Evolutionary conservation across 1,140 invertebrate species (phyloP), one percentile per base, ranked within the genome.

Genomic region (Drosophila pseudoananassae): DNA sequence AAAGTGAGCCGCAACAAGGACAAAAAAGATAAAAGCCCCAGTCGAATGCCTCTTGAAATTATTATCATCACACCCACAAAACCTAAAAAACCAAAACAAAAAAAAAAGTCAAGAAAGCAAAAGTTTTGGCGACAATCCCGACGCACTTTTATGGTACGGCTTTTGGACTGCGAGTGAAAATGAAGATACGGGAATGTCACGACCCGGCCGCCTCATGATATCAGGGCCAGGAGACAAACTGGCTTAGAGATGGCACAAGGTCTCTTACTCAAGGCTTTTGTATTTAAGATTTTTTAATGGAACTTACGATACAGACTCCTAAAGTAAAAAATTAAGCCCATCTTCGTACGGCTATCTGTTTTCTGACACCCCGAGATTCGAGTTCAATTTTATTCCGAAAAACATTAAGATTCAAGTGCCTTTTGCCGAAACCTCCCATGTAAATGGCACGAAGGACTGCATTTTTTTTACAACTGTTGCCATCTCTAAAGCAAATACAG

Each of bases 81-180:
- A 46, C 9, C 43, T 20, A 17, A 46, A 15, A 46, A 46, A 9
- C 1, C 17, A 25, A 56, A 33, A 33, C 33, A 56, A 33, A 33
- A 31, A 60, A 38, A 38, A 60, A 38, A 49, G 53, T 55, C 71
- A 87, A 78, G 70, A 85, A 78, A 82, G 82, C 74, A 82, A 88
- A 85, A 85, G 74, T 88, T 83, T 58, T 74, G 70, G 60, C 70
- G 78, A 78, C 82, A 87, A 82, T 87, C 57, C 64, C 64, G 61
- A 82, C 78, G 78, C 78, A 85, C 83, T 85, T 88, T 85, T 85
- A 85, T 88, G 65, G 58, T 68, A 50, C 57, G 66, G 60, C 73
- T 80, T 78, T 65, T 75, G 59, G 69, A 40, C 40, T 58, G 56
- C 40, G 53, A 73, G 73, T 79, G 71, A 60, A 84, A 83, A 84